These are phyloP conservation scores for Crocallis elinguaria DNA, from an alignment of 2,888 invertebrate species.

Conservation along the genomic window DNA sequence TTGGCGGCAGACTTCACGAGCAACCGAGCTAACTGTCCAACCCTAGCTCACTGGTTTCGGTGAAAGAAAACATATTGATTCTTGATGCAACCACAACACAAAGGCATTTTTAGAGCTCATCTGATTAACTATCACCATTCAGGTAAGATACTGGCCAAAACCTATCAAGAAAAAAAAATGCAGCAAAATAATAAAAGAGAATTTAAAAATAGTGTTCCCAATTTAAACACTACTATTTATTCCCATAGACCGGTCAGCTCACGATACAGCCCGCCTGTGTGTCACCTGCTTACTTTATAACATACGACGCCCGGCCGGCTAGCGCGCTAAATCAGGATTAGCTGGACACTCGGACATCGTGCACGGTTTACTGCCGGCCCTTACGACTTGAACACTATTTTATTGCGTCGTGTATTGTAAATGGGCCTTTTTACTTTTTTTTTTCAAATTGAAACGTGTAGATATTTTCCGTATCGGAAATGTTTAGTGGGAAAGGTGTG, in stretches of 20 bases:
- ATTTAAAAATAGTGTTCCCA: neutral
- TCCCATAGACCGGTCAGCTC: slow-evolving; percentile 28
- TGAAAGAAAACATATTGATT: no score
- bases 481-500: slow-evolving; percentile 32
- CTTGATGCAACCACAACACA: no score
- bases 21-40: no score
- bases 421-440: slow-evolving; percentile 37
- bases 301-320: slow-evolving; percentile 63
- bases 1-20: no score
- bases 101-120: no score
- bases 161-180: no score
- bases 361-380: slow-evolving; percentile 69
- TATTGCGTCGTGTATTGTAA: slow-evolving; percentile 67
- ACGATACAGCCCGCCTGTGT: slow-evolving; percentile 41
- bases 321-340: slow-evolving; percentile 82
- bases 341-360: slow-evolving; percentile 70
- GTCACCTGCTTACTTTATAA: slow-evolving; percentile 63
- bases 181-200: no score
- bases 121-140: no score
- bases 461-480: slow-evolving; percentile 31
- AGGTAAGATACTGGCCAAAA: no score
- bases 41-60: no score
- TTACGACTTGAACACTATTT: slow-evolving; percentile 63
- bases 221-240: no score
- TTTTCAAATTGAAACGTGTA: slow-evolving; percentile 24